phyloP scores from a whole-genome alignment of 2,797 vertebrate species.

The Danio choprae region DNA sequence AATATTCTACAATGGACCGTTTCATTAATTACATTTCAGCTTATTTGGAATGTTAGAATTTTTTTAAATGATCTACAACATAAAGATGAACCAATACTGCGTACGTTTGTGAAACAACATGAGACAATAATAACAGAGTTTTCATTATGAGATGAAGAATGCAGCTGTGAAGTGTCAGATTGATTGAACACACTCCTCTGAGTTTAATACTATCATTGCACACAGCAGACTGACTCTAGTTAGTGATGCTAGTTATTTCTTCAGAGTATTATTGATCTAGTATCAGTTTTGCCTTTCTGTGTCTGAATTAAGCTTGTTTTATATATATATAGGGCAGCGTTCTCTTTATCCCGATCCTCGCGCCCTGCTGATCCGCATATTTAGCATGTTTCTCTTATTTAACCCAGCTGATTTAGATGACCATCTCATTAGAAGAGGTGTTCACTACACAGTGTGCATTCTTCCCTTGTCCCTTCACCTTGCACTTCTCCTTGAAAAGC shows the following conservation, averaged over 20 bases:
- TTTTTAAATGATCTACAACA: neutral
- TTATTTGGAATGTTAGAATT: too few species aligned
- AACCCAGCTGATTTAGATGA: too few species aligned
- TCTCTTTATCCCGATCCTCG: too few species aligned
- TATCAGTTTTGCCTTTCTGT: conserved; percentile 5
- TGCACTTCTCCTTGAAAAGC: too few species aligned
- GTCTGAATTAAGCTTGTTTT: neutral
- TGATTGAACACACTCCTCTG: neutral
- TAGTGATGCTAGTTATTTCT: neutral
- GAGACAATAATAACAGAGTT: neutral
- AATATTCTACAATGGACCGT: too few species aligned
- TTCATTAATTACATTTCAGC: too few species aligned
- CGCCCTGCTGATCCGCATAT: too few species aligned
- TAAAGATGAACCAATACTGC: neutral
- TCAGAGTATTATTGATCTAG: neutral
- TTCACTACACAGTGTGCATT: too few species aligned
- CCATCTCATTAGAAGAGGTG: too few species aligned
- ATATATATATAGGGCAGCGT: neutral
- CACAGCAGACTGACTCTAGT: neutral
- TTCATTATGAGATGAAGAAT: neutral
- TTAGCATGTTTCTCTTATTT: too few species aligned
- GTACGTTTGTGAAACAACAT: neutral
- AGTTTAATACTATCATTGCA: neutral
- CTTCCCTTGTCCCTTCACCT: too few species aligned
- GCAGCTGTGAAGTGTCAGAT: neutral